Base-by-base conservation (phyloP, 2,797 vertebrate genomes). In the Lacerta agilis region DNA sequence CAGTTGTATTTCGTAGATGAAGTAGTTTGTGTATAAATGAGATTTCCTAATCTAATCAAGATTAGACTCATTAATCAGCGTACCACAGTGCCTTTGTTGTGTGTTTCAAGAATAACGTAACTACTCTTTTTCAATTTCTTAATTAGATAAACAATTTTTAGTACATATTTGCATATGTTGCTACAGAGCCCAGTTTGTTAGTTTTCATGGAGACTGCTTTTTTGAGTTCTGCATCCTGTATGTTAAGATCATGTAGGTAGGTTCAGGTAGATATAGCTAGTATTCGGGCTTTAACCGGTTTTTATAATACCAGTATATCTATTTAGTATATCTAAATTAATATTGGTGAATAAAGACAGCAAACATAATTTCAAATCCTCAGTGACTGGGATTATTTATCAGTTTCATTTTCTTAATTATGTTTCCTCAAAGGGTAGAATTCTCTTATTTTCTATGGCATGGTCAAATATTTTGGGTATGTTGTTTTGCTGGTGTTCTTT, bases 401-500 rank as follows among this genome's bases (percentile, higher is more conserved):
- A 64, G 61, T 64, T 23, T 23, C 61, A 64, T 64, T 64, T 64
- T 64, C 49, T 13, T 64, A 64, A 61, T 64, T 64, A 64, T 23
- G 10, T 64, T 64, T 64, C 61, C 61, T 23, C 61, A 55, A 55
- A 55, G 49, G 49, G 15, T 55, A 55, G 13, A 55, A 55, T 55
- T 55, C 49, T 55, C 49, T 15, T 15, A 55, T 55, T 43, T 2
- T 4, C 33, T 38, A n/a, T 25, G 20, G 10, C 17, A 25, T 41
- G 29, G 33, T n/a, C 20, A n/a, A 5, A 43, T 38, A 55, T 8
- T 33, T 83, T 69, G 5, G 38, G 3, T 71, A 83, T 87, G 9
- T 0, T 89, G 13, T 84, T 80, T 79, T 66, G 88, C 75, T 77
- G 87, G 69, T 78, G 82, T 17, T 45, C 25, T 87, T 87, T 6